Evolutionary conservation across 2,888 invertebrate species (phyloP).

Genomic region (Aspidiotus rigidus): DNA sequence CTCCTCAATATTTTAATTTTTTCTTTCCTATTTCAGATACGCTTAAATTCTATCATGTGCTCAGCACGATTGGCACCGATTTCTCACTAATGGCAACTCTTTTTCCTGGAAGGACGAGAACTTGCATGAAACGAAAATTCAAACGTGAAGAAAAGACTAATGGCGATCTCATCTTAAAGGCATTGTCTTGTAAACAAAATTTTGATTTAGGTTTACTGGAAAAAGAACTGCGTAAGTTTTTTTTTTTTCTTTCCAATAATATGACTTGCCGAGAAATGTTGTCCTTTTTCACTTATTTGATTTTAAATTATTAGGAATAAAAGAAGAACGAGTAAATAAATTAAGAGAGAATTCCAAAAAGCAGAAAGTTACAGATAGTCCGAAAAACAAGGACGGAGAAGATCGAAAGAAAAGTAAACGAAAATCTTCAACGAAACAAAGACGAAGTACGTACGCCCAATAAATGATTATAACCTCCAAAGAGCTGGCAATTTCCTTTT

Average conservation of each 20-base stretch:
- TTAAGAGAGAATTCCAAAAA: constrained; percentile 18
- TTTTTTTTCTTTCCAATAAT: neutral
- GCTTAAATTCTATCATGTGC: constrained; percentile 78
- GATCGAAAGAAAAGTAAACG: neutral
- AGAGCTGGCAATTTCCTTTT: too few relatives aligned
- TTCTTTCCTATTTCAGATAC: constrained; percentile 53
- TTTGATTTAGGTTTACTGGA: constrained; percentile 20
- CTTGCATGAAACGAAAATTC: constrained; percentile 83
- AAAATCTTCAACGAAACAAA: constrained; percentile 1
- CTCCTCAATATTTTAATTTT: too few relatives aligned
- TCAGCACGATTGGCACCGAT: constrained; percentile 84
- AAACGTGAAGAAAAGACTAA: constrained; percentile 81
- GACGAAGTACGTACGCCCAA: constrained; percentile 9
- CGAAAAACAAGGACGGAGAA: constrained; percentile 6
- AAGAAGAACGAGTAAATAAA: constrained; percentile 20
- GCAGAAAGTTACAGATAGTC: constrained; percentile 1
- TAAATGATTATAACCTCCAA: too few relatives aligned
- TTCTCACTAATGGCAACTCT: constrained; percentile 78
- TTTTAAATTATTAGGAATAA: constrained; percentile 6
- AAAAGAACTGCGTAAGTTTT: constrained; percentile 23
- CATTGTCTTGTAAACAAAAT: constrained; percentile 46
- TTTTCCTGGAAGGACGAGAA: constrained; percentile 67
- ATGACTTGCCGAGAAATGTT: neutral
- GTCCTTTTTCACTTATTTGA: neutral
- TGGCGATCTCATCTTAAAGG: constrained; percentile 62